Percentiles rank a stretch among this genome's conserved stretches.
phyloP scores from a whole-genome alignment of 2,113 vertebrate species.

The rabbit (Oryctolagus cuniculus) region mOryCun1.1 NC_091453.1:90027501-90028000 shows the following conservation, averaged over 20 bases:
- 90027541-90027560: background rate
- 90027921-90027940: background rate
- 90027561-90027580: background rate
- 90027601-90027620: background rate
- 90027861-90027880: background rate
- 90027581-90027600: background rate
- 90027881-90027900: background rate
- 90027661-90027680: background rate
- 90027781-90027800: background rate
- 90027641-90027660: slow-evolving; percentile 10
- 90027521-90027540: background rate
- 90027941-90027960: background rate
- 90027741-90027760: background rate
- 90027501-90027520: background rate
- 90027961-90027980: background rate
- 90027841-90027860: background rate
- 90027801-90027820: background rate
- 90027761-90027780: background rate
- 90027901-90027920: background rate
- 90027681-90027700: slow-evolving; percentile 19
- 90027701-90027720: background rate
- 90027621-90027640: background rate
- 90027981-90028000: background rate
- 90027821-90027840: slow-evolving; percentile 3
- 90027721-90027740: slow-evolving; percentile 33